Evolutionary conservation across 2,797 vertebrate genomes (phyloP), one percentile per base, ranked within the genome.

Genomic region (Chaetophractus vellerosus): DNA sequence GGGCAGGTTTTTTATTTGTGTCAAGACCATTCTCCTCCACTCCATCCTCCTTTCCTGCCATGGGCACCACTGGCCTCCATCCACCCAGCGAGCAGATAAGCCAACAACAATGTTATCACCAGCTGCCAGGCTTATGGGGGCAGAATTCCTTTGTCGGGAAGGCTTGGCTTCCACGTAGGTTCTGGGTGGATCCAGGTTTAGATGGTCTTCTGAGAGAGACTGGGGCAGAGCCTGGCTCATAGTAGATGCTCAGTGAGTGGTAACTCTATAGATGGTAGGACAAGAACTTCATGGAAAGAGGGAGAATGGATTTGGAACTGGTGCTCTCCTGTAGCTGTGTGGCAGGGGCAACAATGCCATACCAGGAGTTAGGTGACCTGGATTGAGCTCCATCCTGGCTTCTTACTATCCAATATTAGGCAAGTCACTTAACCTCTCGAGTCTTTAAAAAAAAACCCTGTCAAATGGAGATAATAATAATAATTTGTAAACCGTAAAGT

Each of bases 31-130:
- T 93, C 93, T 63, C 1, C 45, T 48, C 48, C 41, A 36, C 52
- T 33, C 66, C 66, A 91, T 21, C 50, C 61, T 91, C 6, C 11
- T 79, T 85, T 95, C 78, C 33, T 72, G 82, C 57, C 14, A 2
- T 15, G 24, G 88, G 38, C 19, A 66, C 91, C 24, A 2, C 23
- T 71, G 45, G 28, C 90, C 93, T 81, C 28, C 85, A 11, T 64
- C 93, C 6, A n/a, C 71, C n/a, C 31, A 66, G 95, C 59, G 87
- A 84, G 38, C 87, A 90, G 95, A 95, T 88, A 97, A 87, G 48
- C 90, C 12, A 23, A 76, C 5, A 96, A 88, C 95, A 91, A 92
- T 91, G 97, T 97, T 96, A 89, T 93, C 93, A 0, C 23, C 31
- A n/a, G 55, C n/a, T 91, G 33, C 23, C 97, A 97, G 96, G 36